A percentile compares a stretch with the other conserved stretches of the same genome.
These are phyloP conservation scores for Dendropsophus ebraccatus DNA, from an alignment of 2,113 vertebrate genomes.

Conservation along the genomic window DNA sequence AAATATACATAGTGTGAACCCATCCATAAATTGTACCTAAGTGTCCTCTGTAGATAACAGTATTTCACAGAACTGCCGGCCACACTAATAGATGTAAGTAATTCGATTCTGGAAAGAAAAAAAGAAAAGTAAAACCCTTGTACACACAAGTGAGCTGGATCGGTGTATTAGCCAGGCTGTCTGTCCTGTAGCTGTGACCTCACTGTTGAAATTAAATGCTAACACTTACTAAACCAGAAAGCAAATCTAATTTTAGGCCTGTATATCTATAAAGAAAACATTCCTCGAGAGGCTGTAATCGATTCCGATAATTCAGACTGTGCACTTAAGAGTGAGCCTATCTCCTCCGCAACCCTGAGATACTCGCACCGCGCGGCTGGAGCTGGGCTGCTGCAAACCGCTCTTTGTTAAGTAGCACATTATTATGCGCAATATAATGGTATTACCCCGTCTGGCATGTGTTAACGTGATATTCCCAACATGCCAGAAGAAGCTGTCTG, in stretches of 20 bases:
- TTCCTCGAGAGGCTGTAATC: constrained; percentile 68
- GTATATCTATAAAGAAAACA: constrained; percentile 67
- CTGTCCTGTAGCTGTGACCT: constrained; percentile 71
- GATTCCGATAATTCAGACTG: constrained; percentile 63
- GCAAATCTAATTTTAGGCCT: constrained; percentile 74
- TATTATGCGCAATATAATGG: constrained; percentile 16
- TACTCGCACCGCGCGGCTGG: neutral
- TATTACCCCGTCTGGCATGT: constrained; percentile 23
- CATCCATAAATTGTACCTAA: neutral
- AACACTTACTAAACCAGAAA: constrained; percentile 78
- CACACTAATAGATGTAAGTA: constrained; percentile 37
- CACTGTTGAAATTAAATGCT: constrained; percentile 76
- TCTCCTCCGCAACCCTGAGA: neutral
- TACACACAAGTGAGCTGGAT: constrained; percentile 37
- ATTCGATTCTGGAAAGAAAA: constrained; percentile 33
- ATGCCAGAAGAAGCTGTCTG: constrained; percentile 30
- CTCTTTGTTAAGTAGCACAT: constrained; percentile 1
- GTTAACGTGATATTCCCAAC: constrained; percentile 40
- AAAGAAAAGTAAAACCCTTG: constrained; percentile 27
- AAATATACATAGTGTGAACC: no score
- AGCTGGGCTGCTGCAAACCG: neutral
- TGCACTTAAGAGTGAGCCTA: neutral
- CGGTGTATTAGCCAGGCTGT: constrained; percentile 41
- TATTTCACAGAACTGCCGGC: neutral
- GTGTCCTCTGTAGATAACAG: constrained; percentile 24